Base-by-base conservation (phyloP, 1,140 invertebrate species). In the Bombus waltoni region DNA sequence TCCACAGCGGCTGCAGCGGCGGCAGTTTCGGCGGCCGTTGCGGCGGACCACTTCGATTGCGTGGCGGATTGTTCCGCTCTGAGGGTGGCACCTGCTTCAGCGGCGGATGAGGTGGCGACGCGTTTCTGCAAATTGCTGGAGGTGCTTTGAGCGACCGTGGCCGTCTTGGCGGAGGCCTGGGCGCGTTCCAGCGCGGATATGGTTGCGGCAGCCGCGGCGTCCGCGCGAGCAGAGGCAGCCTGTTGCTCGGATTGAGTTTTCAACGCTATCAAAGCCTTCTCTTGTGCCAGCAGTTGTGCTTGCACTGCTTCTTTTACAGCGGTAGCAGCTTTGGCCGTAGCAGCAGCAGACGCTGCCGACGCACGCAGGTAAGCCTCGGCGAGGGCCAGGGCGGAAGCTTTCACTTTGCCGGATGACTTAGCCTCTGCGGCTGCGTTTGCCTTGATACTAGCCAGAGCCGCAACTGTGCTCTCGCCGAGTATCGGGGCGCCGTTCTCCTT, bases 191-290 rank as follows among this genome's bases (percentile, higher is more conserved):
- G 22, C 0, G 62, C 62, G 0, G 82, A 44, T 3, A 3, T 0
- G 0, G 47, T 40, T 1, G 35, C 74, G 0, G 65, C 47, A 15
- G 47, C 65, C 1, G 25, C 68, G 3, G 59, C 57, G 15, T 71
- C 68, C 3, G 83, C 83, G 5, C 35, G 70, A 3, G 62, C 72
- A n/a, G 83, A 79, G 25, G 80, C 40, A 18, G 78, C 38, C 40
- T 15, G 42, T 59, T 47, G 71, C 35, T 40, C 59, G 38, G 78
- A 40, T 65, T 57, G 83, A 15, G 10, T 38, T 53, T 18, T n/a
- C 32, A 83, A 59, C 35, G 74, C 74, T 6, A 35, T 13, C 8
- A 59, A 11, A 44, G 59, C 59, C 10, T 32, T 32, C 13, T 47
- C 4, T 6, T 78, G 25, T 25, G 74, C 74, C 11, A 5, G 1